Evolutionary conservation across 2,888 invertebrate genomes (phyloP).

Genomic region (Bhutanitis thaidina): DNA sequence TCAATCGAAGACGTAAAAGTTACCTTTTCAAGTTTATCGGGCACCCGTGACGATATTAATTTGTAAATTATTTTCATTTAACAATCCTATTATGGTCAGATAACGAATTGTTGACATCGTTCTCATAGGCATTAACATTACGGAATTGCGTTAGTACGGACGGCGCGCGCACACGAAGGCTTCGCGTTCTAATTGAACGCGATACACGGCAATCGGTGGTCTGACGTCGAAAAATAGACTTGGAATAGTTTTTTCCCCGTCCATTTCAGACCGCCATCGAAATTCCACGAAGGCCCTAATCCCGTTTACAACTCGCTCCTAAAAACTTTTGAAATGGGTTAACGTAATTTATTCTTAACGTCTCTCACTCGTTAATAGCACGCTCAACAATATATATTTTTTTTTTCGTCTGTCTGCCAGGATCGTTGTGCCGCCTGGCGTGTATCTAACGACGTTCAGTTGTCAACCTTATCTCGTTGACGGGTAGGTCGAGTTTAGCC

Average conservation of each 20-base stretch:
- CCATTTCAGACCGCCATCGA: constrained; percentile 11
- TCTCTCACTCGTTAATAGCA: constrained; percentile 61
- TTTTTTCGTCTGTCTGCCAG: constrained; percentile 37
- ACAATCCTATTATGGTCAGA: too few species aligned
- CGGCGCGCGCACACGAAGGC: too few species aligned
- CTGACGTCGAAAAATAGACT: background rate
- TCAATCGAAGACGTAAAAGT: too few species aligned
- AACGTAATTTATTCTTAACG: constrained; percentile 59
- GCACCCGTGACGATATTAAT: too few species aligned
- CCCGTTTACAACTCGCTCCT: constrained; percentile 40
- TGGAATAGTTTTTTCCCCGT: background rate
- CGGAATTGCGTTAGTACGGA: too few species aligned
- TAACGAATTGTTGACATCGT: too few species aligned
- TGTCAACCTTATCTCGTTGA: background rate
- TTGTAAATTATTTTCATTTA: too few species aligned
- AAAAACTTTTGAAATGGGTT: constrained; percentile 51
- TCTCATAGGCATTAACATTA: too few species aligned
- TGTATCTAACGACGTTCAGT: background rate
- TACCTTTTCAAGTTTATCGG: too few species aligned
- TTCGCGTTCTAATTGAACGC: background rate
- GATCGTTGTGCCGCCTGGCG: constrained; percentile 28
- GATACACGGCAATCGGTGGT: background rate
- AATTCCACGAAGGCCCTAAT: constrained; percentile 46
- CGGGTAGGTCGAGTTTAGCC: background rate
- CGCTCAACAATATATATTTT: constrained; percentile 41